Base-by-base conservation (phyloP, 2,888 invertebrate species). In the Eudasyphora cyanicolor region DNA sequence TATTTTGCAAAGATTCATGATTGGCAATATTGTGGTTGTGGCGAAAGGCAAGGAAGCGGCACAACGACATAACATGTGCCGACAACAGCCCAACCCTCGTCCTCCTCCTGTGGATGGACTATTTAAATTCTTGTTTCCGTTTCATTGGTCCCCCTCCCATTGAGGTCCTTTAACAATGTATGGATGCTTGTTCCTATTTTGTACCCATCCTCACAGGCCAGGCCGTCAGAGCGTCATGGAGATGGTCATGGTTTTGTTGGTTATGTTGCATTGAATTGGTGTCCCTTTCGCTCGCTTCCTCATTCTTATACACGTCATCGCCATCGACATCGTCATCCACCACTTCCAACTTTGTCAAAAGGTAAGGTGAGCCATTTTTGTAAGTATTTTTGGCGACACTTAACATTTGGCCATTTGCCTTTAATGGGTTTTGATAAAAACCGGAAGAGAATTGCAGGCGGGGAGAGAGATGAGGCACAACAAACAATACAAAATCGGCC, bases 351-450 rank as follows among this genome's bases (percentile, higher is more conserved):
- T 17, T 62, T 62, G 32, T 32, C 62, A 62, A 32, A 60, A 77
- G 69, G 62, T 51, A 76, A 80, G 83, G 83, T 83, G 75, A 75
- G 80, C 69, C 38, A 64, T 77, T 83, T 62, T 62, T 62, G 62
- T 75, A 77, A 80, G 77, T 80, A 83, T 83, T 80, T n/a, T 83
- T 83, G 83, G 83, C 80, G 83, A 80, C 83, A 80, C 83, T 83
- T 83, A 77, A 83, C 80, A 80, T 80, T 83, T 83, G 83, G 83
- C 80, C 75, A 75, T 80, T 80, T 80, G 80, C 74, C 80, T 83
- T 80, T 77, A 83, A 83, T 83, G 83, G 83, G 74, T 83, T 78
- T 77, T 70, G 83, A 82, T 82, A 82, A 82, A 70, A 70, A 76
- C 74, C n/a, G n/a, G n/a, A n/a, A n/a, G n/a, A n/a, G 70, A 45